These are phyloP conservation scores for Nylanderia fulva DNA, from an alignment of 1,140 invertebrate species.

Conservation along the genomic window DNA sequence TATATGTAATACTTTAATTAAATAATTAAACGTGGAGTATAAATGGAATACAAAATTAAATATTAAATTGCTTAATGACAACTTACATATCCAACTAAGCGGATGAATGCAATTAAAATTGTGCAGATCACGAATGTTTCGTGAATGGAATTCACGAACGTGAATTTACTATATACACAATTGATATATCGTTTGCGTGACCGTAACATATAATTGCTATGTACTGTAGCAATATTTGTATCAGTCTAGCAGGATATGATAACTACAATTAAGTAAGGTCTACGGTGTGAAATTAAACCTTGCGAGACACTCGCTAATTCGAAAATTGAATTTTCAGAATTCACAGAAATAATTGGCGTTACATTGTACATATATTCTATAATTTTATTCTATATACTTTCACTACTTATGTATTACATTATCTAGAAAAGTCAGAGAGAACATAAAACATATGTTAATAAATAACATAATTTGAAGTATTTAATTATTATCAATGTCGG, in stretches of 20 bases:
- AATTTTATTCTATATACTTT: background rate
- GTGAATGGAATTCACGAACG: background rate
- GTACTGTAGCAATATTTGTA: constrained; percentile 13
- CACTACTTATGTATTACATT: background rate
- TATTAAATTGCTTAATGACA: constrained; percentile 13
- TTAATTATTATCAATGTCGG: too few species aligned
- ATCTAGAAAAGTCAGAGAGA: background rate
- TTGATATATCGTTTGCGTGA: constrained; percentile 23
- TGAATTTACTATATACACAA: background rate
- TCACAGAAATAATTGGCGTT: background rate
- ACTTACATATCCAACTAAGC: constrained; percentile 5
- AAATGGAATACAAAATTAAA: constrained; percentile 27
- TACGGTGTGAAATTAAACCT: constrained; percentile 35
- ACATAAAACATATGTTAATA: background rate
- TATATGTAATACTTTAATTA: background rate
- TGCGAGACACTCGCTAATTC: constrained; percentile 4
- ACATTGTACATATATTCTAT: background rate
- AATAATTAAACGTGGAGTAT: background rate
- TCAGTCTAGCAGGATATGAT: constrained; percentile 24
- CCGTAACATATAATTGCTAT: constrained; percentile 15
- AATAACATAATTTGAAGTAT: background rate
- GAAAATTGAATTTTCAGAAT: constrained; percentile 40
- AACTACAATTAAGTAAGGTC: constrained; percentile 36
- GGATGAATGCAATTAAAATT: constrained; percentile 29
- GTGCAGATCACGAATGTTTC: background rate